These are phyloP conservation scores for Gasteruption jaculator DNA, from an alignment of 2,888 invertebrate genomes.

Conservation along the genomic window DNA sequence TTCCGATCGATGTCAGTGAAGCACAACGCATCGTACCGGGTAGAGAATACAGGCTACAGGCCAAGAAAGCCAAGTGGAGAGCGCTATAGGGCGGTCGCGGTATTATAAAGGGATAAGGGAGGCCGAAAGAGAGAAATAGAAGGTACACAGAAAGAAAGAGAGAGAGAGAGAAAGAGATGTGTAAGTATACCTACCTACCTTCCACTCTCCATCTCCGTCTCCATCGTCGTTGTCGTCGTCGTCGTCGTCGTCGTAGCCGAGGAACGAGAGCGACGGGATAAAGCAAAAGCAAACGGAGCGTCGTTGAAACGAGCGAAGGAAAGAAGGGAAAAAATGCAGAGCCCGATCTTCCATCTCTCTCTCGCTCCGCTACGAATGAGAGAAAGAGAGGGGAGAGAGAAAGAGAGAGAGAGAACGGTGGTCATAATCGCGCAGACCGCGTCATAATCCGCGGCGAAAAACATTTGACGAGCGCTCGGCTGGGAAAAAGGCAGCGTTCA, in stretches of 20 bases:
- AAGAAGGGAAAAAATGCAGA: slow-evolving; percentile 21
- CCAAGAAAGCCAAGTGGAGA: too few relatives aligned
- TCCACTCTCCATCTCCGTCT: slow-evolving; percentile 3
- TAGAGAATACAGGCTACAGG: too few relatives aligned
- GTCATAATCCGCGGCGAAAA: slow-evolving; percentile 52
- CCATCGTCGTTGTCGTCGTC: slow-evolving; percentile 16
- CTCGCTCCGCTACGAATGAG: slow-evolving; percentile 23
- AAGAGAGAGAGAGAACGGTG: slow-evolving; percentile 30
- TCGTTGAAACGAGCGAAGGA: too few relatives aligned
- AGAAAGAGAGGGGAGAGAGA: slow-evolving; percentile 6
- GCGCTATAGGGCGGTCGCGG: slow-evolving; percentile 8
- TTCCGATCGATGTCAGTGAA: too few relatives aligned
- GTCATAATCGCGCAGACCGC: slow-evolving; percentile 51
- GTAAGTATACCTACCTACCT: not conserved
- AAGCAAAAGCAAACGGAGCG: slow-evolving; percentile 19
- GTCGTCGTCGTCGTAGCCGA: slow-evolving; percentile 14
- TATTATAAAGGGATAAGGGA: slow-evolving; percentile 7
- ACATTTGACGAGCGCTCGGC: slow-evolving; percentile 48
- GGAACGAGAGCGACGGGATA: slow-evolving; percentile 22
- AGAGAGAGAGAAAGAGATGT: slow-evolving; percentile 15
- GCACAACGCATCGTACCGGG: too few relatives aligned
- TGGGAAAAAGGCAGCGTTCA: slow-evolving; percentile 44
- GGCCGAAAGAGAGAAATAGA: slow-evolving; percentile 21
- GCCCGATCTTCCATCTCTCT: too few relatives aligned
- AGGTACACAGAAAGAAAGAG: slow-evolving; percentile 12